Base-by-base conservation (phyloP, 2,113 vertebrate species). In the Petrocephalus zakoni region DNA sequence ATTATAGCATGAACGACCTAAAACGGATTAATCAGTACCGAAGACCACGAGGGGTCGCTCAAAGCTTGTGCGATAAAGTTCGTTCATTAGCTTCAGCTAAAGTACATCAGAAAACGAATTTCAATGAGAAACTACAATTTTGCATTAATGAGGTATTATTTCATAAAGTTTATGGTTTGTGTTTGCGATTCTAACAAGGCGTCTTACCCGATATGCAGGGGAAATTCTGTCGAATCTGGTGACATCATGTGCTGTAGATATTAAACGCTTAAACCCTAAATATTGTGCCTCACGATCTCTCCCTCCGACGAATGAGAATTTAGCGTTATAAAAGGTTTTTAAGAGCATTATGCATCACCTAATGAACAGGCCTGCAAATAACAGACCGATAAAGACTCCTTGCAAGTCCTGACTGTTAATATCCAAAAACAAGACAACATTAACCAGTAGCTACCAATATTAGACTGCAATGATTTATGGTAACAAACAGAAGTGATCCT, bases 31-130 rank as follows among this genome's bases (percentile, higher is more conserved):
- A 52, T 52, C 6, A 2, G 22, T n/a, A 49, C 22, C 29, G 21
- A 84, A n/a, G 9, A 85, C 61, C 87, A 87, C 87, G 21, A 78
- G 87, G 78, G 87, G 87, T 52, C 87, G 29, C 87, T 68, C 61
- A 87, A 78, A 51, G 46, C 68, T 87, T 87, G 47, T 64, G 49
- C 19, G n/a, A 53, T 53, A 64, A 22, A 53, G 19, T 10, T n/a
- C 55, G 22, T 46, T 51, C 68, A 75, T 5, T 37, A 8, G 15
- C 34, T 75, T 34, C 68, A 37, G 29, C 17, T 75, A 34, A 75
- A 72, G 11, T 29, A 37, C 34, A 37, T 75, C 25, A 75, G 22
- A 75, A 75, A 75, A 75, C 11, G 29, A 34, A 15, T 34, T 75
- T 37, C n/a, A 37, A 37, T 37, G 25, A 34, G 13, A 15, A 75